Conservation (phyloP, 2,888 invertebrate species). For the Nipponacmea schrenckii region DNA sequence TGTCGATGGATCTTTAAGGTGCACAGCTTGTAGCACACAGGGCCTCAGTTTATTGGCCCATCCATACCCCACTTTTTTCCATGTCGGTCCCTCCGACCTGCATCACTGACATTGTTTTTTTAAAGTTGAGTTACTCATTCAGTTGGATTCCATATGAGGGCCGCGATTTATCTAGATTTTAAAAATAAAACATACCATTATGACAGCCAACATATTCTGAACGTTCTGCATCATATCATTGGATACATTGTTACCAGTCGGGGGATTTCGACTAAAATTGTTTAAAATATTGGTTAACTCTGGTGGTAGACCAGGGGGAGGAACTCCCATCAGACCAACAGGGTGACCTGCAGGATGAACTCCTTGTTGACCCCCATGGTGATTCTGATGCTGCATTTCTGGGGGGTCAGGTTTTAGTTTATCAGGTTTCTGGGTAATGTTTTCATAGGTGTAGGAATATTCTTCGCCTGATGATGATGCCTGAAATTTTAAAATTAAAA, state of each 20-base stretch:
- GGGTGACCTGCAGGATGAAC: constrained; percentile 6
- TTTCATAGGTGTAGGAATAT: constrained; percentile 11
- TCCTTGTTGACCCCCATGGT: neutral
- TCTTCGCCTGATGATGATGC: neutral
- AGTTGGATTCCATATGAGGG: too few species aligned
- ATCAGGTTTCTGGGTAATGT: neutral
- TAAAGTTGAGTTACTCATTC: too few species aligned
- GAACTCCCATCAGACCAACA: constrained; percentile 8
- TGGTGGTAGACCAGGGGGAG: constrained; percentile 42
- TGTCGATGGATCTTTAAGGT: too few species aligned
- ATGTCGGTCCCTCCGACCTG: too few species aligned
- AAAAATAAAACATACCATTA: constrained; percentile 44
- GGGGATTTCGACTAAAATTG: constrained; percentile 43
- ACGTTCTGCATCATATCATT: constrained; percentile 43
- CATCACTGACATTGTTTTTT: too few species aligned
- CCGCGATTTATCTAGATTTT: too few species aligned
- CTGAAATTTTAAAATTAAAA: neutral
- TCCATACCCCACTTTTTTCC: too few species aligned
- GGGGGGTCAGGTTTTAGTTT: constrained; percentile 9
- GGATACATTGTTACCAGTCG: constrained; percentile 30
- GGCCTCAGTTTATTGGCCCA: too few species aligned
- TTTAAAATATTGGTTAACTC: constrained; percentile 52
- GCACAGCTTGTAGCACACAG: too few species aligned
- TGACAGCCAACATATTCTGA: constrained; percentile 49
- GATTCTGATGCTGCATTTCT: neutral